These are phyloP conservation scores for Anseranas semipalmata DNA, from an alignment of 2,113 vertebrate genomes.

Conservation along the genomic window DNA sequence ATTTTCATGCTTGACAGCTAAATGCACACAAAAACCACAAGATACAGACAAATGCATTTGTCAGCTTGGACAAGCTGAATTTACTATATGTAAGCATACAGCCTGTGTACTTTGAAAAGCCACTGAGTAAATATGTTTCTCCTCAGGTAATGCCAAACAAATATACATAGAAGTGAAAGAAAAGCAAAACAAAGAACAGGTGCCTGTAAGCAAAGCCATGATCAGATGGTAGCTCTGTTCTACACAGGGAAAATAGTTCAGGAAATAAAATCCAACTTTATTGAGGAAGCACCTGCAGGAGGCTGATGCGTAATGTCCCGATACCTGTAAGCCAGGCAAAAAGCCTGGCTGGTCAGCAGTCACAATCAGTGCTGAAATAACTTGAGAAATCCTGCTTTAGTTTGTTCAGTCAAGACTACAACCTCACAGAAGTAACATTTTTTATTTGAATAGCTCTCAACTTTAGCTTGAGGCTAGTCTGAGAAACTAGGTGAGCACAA, in stretches of 20 bases:
- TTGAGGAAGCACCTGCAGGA: not conserved
- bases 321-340: not conserved
- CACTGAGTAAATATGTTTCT: not conserved
- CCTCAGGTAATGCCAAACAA: not conserved
- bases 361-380: not conserved
- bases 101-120: not conserved
- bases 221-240: not conserved
- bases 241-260: not conserved
- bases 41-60: not conserved
- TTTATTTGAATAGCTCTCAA: not conserved
- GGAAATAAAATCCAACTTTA: not conserved
- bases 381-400: not conserved
- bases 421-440: not conserved
- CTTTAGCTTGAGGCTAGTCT: not conserved
- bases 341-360: not conserved
- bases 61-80: constrained; percentile 8
- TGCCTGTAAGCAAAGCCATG: not conserved
- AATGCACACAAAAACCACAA: not conserved
- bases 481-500: not conserved
- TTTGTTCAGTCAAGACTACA: not conserved
- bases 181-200: not conserved
- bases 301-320: not conserved
- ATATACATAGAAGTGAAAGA: not conserved
- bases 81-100: not conserved
- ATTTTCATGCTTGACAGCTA: not conserved